Evolutionary conservation across 2,113 vertebrate genomes (phyloP), one percentile per base, ranked within the genome.

Genomic region (Seriola aureovittata): DNA sequence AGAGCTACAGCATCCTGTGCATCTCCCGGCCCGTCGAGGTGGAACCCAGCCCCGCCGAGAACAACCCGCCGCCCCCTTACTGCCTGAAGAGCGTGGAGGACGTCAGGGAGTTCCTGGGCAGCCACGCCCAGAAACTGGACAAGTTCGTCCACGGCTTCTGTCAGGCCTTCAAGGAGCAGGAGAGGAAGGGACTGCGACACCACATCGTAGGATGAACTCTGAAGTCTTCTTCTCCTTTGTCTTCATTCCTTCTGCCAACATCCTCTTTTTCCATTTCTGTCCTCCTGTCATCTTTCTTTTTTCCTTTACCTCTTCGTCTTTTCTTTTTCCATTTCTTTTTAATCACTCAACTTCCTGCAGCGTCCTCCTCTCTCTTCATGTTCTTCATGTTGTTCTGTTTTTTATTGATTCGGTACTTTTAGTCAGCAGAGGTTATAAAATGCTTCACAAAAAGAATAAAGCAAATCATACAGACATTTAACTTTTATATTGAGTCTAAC

Each of bases 1-100:
- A 99, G 94, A 98, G 97, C 89, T 99, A 97, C 94, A 99, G 96
- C 89, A 96, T 99, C 74, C 82, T 99, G 50, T 99, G 98, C 71
- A 95, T 99, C 84, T 95, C 97, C 64, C 94, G 97, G 72, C 97
- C 97, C 0, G 21, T 98, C 63, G 97, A 99, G 83, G 94, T 95
- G 81, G 93, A 95, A 6, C 94, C 94, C 3, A 93, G 76, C 75
- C 89, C 92, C 80, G 94, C 95, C 6, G 85, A 94, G 87, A 54
- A 86, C 72, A 70, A 83, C 75, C 81, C 92, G 0, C 93, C 91
- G 2, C 92, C 94, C 29, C 88, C 94, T 0, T 97, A 95, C 93
- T 95, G 94, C 67, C 94, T 99, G 91, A 97, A 95, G 94, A 98
- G 93, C 80, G 92, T 97, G 10, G 97, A 97, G 78, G 97, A 99